These are phyloP conservation scores for Sebastes paucispinis DNA, from an alignment of 2,797 vertebrate genomes.

Conservation along the genomic window DNA sequence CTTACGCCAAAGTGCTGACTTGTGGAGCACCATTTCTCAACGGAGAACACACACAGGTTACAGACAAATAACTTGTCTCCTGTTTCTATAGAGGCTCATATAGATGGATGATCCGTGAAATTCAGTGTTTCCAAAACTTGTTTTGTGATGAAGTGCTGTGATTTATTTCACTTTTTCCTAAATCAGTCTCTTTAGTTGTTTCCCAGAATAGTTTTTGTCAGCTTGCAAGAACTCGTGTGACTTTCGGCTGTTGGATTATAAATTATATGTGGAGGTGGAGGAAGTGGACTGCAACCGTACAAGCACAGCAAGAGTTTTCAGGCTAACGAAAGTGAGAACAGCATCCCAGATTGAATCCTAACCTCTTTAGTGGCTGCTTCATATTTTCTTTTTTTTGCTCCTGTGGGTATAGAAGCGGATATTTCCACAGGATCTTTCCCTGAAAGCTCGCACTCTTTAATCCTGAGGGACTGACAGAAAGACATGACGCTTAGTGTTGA, in stretches of 20 bases:
- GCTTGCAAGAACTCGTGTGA: too few species aligned
- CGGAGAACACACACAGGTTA: neutral
- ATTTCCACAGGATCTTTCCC: neutral
- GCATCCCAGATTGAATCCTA: neutral
- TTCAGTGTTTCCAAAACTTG: neutral
- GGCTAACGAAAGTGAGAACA: neutral
- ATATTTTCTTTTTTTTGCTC: neutral
- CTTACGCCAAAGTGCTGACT: constrained; percentile 45
- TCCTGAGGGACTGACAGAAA: neutral
- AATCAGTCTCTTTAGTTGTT: neutral
- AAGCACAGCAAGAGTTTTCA: too few species aligned
- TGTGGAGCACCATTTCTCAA: neutral
- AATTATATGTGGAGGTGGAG: neutral
- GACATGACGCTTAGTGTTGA: neutral
- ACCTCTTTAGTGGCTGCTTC: neutral
- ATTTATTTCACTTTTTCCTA: neutral
- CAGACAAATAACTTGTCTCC: neutral
- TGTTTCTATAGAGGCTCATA: neutral
- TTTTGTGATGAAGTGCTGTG: neutral
- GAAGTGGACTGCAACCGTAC: too few species aligned
- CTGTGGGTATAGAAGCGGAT: neutral
- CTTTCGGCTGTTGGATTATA: too few species aligned
- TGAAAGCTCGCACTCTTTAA: neutral
- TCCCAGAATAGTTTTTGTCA: neutral
- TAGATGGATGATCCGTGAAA: neutral